Percentiles rank a stretch among this genome's conserved stretches.
Evolutionary conservation across 2,888 invertebrate species (phyloP).

Genomic region (Ptycholaimellus sp.): DNA sequence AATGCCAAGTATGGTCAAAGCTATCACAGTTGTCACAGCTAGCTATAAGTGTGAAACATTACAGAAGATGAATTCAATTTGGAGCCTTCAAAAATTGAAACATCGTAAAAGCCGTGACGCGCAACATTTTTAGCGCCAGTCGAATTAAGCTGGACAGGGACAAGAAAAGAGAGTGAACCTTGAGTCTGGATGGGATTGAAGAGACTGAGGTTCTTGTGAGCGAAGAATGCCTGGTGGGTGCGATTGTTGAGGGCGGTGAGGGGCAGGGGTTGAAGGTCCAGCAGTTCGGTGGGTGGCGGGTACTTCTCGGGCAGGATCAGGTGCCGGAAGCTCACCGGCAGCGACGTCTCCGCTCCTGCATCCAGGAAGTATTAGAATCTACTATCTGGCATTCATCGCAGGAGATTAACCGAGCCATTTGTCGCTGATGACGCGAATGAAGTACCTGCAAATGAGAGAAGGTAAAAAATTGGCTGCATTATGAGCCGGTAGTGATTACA

Average conservation of each 20-base stretch:
- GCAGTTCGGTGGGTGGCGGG: conserved; percentile 79
- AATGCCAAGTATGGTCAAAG: too few relatives aligned
- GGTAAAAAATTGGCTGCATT: too few relatives aligned
- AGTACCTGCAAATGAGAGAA: too few relatives aligned
- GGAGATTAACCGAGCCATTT: conserved; percentile 34
- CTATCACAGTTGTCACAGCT: too few relatives aligned
- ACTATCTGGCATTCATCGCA: conserved; percentile 69
- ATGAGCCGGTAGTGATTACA: too few relatives aligned
- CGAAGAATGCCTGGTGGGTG: conserved; percentile 59
- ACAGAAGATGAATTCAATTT: too few relatives aligned
- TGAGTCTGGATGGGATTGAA: conserved; percentile 98
- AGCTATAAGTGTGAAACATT: too few relatives aligned
- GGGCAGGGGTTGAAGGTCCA: conserved; percentile 85
- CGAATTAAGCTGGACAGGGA: too few relatives aligned
- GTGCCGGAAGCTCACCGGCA: conserved; percentile 90
- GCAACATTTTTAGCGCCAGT: too few relatives aligned
- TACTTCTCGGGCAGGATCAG: conserved; percentile 91
- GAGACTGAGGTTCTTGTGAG: conserved; percentile 52
- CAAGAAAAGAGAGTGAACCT: conserved; percentile 23
- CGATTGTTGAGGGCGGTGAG: conserved; percentile 62
- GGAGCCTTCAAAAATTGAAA: too few relatives aligned
- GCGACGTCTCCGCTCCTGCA: conserved; percentile 12
- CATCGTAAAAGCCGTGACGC: too few relatives aligned
- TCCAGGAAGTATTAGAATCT: conserved; percentile 60
- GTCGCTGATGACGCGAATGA: conserved; percentile 42